Conservation (phyloP, 2,113 vertebrate genomes). For the Cygnus atratus region DNA sequence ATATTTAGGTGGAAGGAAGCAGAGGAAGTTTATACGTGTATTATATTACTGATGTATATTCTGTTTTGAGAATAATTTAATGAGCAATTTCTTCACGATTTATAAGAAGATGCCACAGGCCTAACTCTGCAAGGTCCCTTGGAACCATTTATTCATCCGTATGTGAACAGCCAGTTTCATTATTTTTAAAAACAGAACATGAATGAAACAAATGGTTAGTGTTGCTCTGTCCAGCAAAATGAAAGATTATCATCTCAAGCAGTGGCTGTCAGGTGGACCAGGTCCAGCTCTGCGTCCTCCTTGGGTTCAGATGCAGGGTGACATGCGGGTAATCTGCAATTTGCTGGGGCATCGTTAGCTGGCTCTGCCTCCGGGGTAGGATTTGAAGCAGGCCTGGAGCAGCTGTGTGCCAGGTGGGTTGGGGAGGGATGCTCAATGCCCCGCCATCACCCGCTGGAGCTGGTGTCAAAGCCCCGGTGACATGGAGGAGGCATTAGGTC, state of each 20-base stretch:
- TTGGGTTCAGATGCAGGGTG: slow-evolving; percentile 55
- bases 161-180: slow-evolving; percentile 28
- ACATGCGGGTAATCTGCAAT: slow-evolving; percentile 79
- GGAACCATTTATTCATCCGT: slow-evolving; percentile 52
- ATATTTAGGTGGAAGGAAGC: neutral
- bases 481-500: slow-evolving; percentile 85
- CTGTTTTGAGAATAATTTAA: slow-evolving; percentile 68
- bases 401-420: slow-evolving; percentile 79
- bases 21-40: neutral
- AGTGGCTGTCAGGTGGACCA: slow-evolving; percentile 76
- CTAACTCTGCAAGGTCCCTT: neutral
- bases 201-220: slow-evolving; percentile 68
- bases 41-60: slow-evolving; percentile 26
- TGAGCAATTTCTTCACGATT: slow-evolving; percentile 62
- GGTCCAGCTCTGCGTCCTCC: slow-evolving; percentile 74
- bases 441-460: slow-evolving; percentile 61
- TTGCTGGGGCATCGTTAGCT: slow-evolving; percentile 92
- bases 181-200: slow-evolving; percentile 61
- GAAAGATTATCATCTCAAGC: slow-evolving; percentile 83
- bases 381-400: slow-evolving; percentile 84
- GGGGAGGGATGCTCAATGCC: slow-evolving; percentile 44
- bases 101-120: slow-evolving; percentile 50
- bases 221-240: slow-evolving; percentile 66
- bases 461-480: slow-evolving; percentile 77
- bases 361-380: slow-evolving; percentile 86